A percentile compares a stretch with the other conserved stretches of the same genome.
These are phyloP conservation scores for Seira sanloemensis DNA, from an alignment of 2,888 invertebrate genomes.

Conservation along the genomic window DNA sequence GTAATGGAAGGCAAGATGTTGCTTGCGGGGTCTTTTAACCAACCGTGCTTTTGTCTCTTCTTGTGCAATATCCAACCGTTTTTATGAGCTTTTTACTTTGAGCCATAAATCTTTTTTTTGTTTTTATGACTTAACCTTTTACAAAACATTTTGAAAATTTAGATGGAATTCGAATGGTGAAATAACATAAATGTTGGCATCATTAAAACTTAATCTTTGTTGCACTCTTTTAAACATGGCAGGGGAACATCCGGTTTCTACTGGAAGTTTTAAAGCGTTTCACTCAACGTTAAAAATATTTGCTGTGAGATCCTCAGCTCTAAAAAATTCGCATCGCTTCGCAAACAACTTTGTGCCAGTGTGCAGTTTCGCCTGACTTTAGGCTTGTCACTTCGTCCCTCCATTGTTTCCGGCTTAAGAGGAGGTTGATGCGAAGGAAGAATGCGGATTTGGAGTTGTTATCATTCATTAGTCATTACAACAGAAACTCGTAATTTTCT, in stretches of 20 bases:
- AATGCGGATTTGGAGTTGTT: neutral
- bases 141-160: neutral
- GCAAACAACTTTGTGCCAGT: neutral
- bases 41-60: neutral
- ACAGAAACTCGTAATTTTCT: neutral
- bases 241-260: neutral
- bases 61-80: neutral
- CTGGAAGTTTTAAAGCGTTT: neutral
- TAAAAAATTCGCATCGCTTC: neutral
- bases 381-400: neutral
- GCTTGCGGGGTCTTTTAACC: no score
- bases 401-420: neutral
- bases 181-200: neutral
- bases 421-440: no score
- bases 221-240: neutral
- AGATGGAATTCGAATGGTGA: neutral
- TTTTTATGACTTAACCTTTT: neutral
- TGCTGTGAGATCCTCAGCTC: no score
- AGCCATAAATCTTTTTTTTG: neutral
- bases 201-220: neutral
- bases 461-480: neutral
- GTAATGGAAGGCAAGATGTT: no score
- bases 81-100: neutral
- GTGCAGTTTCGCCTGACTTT: neutral
- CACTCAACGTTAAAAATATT: neutral